Percentiles rank a stretch among this genome's conserved stretches.
phyloP scores from a whole-genome alignment of 2,797 vertebrate species.

The Psittacula echo region DNA sequence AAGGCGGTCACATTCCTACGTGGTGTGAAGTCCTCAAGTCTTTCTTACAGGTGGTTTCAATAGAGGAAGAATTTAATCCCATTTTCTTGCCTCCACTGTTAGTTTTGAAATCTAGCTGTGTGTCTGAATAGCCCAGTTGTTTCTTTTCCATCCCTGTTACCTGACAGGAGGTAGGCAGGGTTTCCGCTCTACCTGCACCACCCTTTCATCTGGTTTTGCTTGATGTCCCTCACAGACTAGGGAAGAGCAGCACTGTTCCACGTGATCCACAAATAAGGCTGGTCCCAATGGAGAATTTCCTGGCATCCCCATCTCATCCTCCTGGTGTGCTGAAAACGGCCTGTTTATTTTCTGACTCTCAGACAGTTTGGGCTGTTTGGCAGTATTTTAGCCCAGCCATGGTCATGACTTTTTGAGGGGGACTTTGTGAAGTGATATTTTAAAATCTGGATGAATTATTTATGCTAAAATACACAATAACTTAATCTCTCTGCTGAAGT shows the following conservation, averaged over 20 bases:
- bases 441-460: background rate
- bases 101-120: background rate
- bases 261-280: background rate
- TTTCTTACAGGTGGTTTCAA: background rate
- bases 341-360: background rate
- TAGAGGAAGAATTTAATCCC: background rate
- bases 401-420: background rate
- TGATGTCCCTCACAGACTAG: background rate
- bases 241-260: background rate
- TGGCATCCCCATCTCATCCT: background rate
- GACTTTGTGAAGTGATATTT: background rate
- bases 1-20: background rate
- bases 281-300: background rate
- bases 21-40: background rate
- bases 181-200: background rate
- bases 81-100: background rate
- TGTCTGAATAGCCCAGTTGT: background rate
- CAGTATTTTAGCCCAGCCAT: background rate
- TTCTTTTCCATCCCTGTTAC: background rate
- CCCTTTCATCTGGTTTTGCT: background rate
- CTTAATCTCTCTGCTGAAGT: background rate
- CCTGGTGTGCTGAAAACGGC: background rate
- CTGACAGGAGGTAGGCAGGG: background rate
- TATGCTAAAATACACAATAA: background rate
- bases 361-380: background rate